Evolutionary conservation across 2,113 vertebrate genomes (phyloP).

Genomic region (Arvicanthis niloticus): DNA sequence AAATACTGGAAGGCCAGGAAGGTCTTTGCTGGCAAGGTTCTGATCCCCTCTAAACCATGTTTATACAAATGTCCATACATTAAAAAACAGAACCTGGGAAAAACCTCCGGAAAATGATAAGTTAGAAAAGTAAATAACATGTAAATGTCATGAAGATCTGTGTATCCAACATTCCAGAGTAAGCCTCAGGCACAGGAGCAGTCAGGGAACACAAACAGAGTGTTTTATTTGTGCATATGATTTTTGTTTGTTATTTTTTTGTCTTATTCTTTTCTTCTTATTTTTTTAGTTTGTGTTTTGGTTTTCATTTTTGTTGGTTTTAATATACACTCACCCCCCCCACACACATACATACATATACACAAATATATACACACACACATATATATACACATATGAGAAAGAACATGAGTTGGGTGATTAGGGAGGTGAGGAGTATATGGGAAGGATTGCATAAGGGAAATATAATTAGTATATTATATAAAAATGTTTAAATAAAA

Average conservation of each 20-base stretch:
- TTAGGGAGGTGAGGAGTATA: background rate
- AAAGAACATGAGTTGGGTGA: background rate
- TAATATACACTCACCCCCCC: too few species aligned
- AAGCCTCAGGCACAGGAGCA: background rate
- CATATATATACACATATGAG: background rate
- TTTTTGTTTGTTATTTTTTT: background rate
- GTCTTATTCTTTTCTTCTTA: background rate
- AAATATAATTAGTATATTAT: background rate
- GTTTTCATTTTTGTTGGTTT: background rate
- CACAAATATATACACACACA: background rate
- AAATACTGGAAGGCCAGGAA: background rate
- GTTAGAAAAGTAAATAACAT: background rate
- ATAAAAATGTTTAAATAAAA: background rate
- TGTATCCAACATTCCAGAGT: background rate
- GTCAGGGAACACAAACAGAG: background rate
- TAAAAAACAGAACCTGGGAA: too few species aligned
- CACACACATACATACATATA: too few species aligned
- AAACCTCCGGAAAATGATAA: background rate
- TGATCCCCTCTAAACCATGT: background rate
- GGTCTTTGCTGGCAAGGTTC: background rate
- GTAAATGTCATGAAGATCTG: background rate
- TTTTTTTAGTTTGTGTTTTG: background rate
- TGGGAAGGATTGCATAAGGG: background rate
- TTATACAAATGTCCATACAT: too few species aligned
- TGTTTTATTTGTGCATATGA: background rate